Conservation (phyloP, 2,113 vertebrate species). For the Psilopogon haemacephalus region DNA sequence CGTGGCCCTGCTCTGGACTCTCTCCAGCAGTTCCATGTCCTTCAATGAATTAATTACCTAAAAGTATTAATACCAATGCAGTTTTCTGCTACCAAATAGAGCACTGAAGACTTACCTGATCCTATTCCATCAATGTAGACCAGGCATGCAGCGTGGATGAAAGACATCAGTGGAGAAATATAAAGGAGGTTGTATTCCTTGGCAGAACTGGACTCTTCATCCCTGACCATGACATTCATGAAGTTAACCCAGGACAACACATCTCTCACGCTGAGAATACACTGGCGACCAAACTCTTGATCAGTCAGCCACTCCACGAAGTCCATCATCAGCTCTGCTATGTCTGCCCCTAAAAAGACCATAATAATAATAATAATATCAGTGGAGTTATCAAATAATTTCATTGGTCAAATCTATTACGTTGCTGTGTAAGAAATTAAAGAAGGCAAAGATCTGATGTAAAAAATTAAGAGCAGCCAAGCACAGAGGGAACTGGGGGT, state of each 20-base stretch:
- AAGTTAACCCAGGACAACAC: slow-evolving; percentile 94
- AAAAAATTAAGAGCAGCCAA: no score
- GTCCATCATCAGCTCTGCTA: slow-evolving; percentile 92
- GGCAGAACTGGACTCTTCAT: slow-evolving; percentile 34
- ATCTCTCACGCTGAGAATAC: slow-evolving; percentile 90
- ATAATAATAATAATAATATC: neutral
- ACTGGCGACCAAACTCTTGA: slow-evolving; percentile 91
- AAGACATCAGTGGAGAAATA: slow-evolving; percentile 79
- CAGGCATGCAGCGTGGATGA: slow-evolving; percentile 93
- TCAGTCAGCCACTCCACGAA: slow-evolving; percentile 91
- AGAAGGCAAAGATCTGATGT: neutral
- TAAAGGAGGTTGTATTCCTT: slow-evolving; percentile 35
- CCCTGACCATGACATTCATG: slow-evolving; percentile 84
- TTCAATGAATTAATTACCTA: no score
- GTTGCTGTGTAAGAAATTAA: neutral
- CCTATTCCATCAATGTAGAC: slow-evolving; percentile 94
- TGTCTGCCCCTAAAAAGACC: slow-evolving; percentile 76
- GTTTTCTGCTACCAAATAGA: neutral
- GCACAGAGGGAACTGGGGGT: no score
- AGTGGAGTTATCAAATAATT: neutral
- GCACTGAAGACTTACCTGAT: slow-evolving; percentile 80
- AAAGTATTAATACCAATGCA: no score
- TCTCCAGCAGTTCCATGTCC: no score
- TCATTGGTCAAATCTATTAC: neutral
- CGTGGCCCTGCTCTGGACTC: no score